A percentile compares a stretch with the other conserved stretches of the same genome.
These are phyloP conservation scores for Neomicropteryx cornuta DNA, from an alignment of 1,140 invertebrate species.

Conservation along the genomic window DNA sequence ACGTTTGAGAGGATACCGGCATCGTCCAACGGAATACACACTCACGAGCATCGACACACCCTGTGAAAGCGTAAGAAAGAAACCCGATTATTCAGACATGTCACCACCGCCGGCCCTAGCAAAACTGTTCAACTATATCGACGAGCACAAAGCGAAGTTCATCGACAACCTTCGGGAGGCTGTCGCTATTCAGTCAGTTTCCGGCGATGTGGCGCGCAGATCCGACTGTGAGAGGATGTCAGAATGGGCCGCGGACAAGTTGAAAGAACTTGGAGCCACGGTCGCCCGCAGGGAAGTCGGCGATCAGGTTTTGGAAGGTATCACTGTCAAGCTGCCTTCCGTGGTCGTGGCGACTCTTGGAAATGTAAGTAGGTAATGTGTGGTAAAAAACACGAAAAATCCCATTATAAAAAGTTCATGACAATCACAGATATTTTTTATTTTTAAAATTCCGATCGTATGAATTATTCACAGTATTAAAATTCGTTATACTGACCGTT, in stretches of 20 bases:
- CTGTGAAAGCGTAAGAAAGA: no score
- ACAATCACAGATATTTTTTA: neutral
- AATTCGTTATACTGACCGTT: no score
- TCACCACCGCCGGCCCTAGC: no score
- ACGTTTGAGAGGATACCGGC: no score
- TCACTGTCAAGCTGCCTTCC: conserved; percentile 70
- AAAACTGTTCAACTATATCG: conserved; percentile 56
- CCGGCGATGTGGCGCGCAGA: conserved; percentile 75
- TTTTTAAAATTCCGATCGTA: neutral
- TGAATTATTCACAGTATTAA: no score
- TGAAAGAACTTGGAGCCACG: conserved; percentile 65
- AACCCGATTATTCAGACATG: no score
- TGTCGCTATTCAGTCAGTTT: conserved; percentile 92
- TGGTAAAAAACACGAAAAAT: no score
- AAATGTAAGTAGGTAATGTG: conserved; percentile 42
- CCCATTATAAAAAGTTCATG: no score
- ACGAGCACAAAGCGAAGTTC: conserved; percentile 64
- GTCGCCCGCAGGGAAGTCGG: conserved; percentile 76
- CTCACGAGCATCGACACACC: no score
- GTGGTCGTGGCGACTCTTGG: conserved; percentile 79
- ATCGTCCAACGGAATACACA: no score
- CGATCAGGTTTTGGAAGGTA: conserved; percentile 62
- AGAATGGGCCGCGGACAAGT: conserved; percentile 62
- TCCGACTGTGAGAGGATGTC: conserved; percentile 57
- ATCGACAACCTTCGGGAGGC: conserved; percentile 73